These are phyloP conservation scores for Tympanuchus pallidicinctus DNA, from an alignment of 2,113 vertebrate genomes.

Conservation along the genomic window DNA sequence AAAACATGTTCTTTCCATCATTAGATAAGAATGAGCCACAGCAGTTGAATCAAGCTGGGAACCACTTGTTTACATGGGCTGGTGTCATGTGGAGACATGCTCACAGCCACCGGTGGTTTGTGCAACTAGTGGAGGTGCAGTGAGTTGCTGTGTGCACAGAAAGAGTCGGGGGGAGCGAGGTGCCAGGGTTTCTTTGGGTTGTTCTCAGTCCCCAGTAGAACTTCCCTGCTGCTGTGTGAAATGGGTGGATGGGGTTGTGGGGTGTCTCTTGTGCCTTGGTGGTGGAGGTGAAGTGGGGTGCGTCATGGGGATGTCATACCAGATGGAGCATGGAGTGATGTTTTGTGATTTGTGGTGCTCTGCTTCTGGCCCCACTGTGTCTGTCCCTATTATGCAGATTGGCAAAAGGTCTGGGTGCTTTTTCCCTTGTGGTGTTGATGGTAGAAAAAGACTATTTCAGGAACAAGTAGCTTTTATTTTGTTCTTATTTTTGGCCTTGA, in stretches of 20 bases:
- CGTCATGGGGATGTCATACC: rapidly evolving
- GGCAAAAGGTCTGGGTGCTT: not conserved
- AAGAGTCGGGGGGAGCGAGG: not conserved
- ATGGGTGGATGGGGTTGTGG: not conserved
- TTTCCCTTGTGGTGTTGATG: not conserved
- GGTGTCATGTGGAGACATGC: not conserved
- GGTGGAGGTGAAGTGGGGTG: not conserved
- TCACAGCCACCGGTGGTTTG: not conserved
- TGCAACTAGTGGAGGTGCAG: not conserved
- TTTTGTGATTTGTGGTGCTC: not conserved
- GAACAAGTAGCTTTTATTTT: not conserved
- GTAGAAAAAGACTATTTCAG: not conserved
- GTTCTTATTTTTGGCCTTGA: not conserved
- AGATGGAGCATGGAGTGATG: not conserved
- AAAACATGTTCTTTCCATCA: not conserved
- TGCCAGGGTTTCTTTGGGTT: not conserved
- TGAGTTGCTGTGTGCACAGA: not conserved
- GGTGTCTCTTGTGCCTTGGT: not conserved
- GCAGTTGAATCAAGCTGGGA: not conserved
- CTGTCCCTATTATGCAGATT: not conserved
- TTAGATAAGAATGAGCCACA: not conserved
- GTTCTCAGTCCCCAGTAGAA: not conserved
- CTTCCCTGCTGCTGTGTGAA: not conserved
- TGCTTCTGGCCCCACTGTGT: not conserved
- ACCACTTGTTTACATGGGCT: not conserved